phyloP scores from a whole-genome alignment of 2,797 vertebrate genomes.

The Bradypodion ventrale region DNA sequence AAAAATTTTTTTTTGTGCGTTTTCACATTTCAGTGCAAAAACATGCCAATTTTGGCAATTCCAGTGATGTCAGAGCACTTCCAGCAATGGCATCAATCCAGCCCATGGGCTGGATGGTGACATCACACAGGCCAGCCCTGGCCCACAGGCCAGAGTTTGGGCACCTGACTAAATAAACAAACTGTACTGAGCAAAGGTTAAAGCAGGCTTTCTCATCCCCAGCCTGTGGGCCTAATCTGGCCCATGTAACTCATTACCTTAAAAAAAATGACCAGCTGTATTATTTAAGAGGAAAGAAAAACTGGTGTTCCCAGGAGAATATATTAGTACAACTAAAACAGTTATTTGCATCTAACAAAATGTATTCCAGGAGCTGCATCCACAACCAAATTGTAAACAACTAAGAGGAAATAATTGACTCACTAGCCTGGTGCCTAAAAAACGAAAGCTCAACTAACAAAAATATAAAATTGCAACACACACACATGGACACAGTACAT shows the following conservation, averaged over 20 bases:
- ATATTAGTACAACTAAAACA: background rate
- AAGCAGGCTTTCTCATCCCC: too few species aligned
- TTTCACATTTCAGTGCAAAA: too few species aligned
- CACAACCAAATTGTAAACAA: background rate
- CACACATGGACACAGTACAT: too few species aligned
- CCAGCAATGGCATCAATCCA: too few species aligned
- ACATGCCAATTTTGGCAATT: too few species aligned
- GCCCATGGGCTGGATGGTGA: too few species aligned
- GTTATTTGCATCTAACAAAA: background rate
- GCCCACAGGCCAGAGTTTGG: too few species aligned
- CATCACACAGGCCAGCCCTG: too few species aligned
- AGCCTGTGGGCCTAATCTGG: too few species aligned
- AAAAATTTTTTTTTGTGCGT: too few species aligned
- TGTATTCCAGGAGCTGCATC: background rate
- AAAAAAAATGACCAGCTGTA: background rate
- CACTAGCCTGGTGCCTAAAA: background rate
- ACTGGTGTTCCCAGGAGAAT: background rate
- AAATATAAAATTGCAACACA: constrained; percentile 12
- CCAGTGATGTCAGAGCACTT: too few species aligned
- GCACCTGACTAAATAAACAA: background rate
- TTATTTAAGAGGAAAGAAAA: constrained; percentile 10
- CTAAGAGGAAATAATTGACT: constrained; percentile 26
- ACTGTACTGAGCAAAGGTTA: background rate
- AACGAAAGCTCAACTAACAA: constrained; percentile 22
- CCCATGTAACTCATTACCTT: too few species aligned